A percentile compares a stretch with the other conserved stretches of the same genome.
phyloP scores from a whole-genome alignment of 2,113 vertebrate genomes.

The Catharus bicknelli region DNA sequence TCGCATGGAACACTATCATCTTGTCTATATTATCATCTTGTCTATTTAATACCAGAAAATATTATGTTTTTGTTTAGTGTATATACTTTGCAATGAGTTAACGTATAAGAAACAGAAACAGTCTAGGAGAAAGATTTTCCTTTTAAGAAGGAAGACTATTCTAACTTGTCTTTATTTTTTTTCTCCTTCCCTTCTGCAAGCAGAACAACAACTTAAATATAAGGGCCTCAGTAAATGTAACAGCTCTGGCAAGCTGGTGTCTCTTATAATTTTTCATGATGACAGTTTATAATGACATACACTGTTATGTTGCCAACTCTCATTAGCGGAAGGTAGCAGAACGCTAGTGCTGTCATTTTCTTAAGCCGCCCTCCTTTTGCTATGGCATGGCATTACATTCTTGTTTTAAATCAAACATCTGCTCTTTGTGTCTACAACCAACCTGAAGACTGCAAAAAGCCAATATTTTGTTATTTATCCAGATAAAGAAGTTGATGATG shows the following conservation, averaged over 20 bases:
- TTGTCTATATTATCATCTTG: background rate
- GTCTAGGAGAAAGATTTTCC: background rate
- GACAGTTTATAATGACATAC: slow-evolving; percentile 47
- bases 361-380: background rate
- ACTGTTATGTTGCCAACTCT: slow-evolving; percentile 36
- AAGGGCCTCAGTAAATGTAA: background rate
- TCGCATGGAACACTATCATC: background rate
- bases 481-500: background rate
- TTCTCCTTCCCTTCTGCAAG: background rate
- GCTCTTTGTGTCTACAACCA: background rate
- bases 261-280: slow-evolving; percentile 52
- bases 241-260: slow-evolving; percentile 17
- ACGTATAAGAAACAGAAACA: background rate
- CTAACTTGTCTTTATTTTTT: background rate
- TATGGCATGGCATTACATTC: slow-evolving; percentile 31
- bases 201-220: slow-evolving; percentile 3
- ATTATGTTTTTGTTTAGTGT: background rate
- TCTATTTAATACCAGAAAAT: background rate
- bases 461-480: background rate
- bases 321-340: slow-evolving; percentile 32
- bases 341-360: slow-evolving; percentile 24
- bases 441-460: background rate
- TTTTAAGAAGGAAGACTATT: background rate
- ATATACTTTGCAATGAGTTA: background rate
- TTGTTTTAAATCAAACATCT: slow-evolving; percentile 48